These are phyloP conservation scores for Ailuropoda melanoleuca DNA, from an alignment of 2,113 vertebrate species.

Conservation along the genomic window DNA sequence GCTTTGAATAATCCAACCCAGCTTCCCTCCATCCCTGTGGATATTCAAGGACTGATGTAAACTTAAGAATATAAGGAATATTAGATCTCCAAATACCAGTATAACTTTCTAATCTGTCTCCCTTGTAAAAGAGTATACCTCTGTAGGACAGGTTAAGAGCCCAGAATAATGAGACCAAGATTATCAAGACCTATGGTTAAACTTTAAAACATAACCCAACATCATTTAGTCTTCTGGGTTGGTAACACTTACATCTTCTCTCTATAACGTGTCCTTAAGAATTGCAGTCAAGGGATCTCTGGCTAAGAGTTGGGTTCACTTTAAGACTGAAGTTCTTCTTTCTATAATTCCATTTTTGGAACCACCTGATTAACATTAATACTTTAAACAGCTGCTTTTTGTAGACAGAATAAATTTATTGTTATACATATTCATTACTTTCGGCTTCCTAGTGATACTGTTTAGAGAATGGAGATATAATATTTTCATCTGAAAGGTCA, in stretches of 20 bases:
- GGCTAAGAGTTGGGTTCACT: neutral
- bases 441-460: slow-evolving; percentile 62
- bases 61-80: neutral
- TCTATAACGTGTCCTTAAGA: neutral
- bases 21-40: neutral
- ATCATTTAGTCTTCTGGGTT: neutral
- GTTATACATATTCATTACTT: slow-evolving; percentile 46
- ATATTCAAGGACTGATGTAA: neutral
- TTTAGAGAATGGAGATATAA: slow-evolving; percentile 66
- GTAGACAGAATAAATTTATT: slow-evolving; percentile 65
- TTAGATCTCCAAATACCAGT: neutral
- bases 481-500: slow-evolving; percentile 57
- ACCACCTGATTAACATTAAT: slow-evolving; percentile 72
- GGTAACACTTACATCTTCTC: neutral
- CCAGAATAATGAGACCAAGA: neutral
- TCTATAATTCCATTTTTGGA: slow-evolving; percentile 69
- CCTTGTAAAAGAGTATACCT: neutral
- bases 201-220: neutral
- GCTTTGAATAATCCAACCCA: neutral
- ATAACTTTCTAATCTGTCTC: neutral
- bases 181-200: neutral
- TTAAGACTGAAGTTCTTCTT: slow-evolving; percentile 64
- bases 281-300: neutral
- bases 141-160: neutral
- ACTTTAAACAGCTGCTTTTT: slow-evolving; percentile 68